Conservation (phyloP, 35 echinoderm and acorn worm genomes). For the Apostichopus japonicus region DNA sequence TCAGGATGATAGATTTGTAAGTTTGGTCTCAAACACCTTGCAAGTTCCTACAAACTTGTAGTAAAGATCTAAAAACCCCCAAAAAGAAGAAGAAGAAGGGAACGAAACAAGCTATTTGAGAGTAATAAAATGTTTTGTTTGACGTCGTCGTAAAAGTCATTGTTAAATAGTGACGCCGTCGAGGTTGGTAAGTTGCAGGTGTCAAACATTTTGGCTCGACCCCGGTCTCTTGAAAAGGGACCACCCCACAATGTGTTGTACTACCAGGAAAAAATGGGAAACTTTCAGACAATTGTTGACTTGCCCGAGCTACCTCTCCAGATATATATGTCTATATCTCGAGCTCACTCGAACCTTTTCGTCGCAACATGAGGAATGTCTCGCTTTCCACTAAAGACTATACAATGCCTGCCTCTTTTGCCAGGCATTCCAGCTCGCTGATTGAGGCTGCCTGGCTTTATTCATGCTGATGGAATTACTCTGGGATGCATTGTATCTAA, state of each 20-base stretch:
- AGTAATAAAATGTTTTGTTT: neutral
- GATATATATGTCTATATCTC: neutral
- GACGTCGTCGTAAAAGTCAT: constrained; percentile 20
- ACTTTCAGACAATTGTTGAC: neutral
- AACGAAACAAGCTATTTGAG: no score
- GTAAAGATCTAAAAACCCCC: no score
- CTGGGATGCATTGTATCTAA: constrained; percentile 1
- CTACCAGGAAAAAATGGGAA: neutral
- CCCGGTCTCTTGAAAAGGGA: constrained; percentile 5
- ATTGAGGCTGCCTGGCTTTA: neutral
- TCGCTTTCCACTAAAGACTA: neutral
- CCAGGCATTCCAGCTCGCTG: neutral
- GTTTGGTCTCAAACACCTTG: no score
- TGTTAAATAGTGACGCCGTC: neutral
- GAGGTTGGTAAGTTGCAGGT: constrained; percentile 1
- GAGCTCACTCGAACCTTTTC: constrained; percentile 20
- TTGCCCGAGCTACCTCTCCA: neutral
- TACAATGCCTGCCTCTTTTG: constrained; percentile 23
- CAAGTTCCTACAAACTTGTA: no score
- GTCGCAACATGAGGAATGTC: constrained; percentile 47
- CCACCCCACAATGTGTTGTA: constrained; percentile 26
- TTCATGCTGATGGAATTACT: neutral
- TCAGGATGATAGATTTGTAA: no score
- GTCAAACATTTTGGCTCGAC: constrained; percentile 31
- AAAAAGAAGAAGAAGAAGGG: no score